Percentiles rank a stretch among this genome's conserved stretches.
Conservation (phyloP, 2,113 vertebrate genomes). For the Numenius arquata region DNA sequence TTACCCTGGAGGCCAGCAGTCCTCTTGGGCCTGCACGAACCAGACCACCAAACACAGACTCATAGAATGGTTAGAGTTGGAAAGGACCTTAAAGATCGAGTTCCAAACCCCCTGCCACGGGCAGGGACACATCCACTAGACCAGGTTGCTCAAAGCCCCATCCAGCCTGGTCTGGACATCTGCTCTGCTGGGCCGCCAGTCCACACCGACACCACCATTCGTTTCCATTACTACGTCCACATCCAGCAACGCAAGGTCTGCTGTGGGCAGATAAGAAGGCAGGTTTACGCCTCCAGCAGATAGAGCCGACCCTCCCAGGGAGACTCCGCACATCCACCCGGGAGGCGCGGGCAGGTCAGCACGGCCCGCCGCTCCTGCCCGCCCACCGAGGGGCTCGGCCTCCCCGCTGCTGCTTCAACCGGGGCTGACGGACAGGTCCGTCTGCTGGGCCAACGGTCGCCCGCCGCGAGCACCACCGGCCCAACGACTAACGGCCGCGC, state of each 20-base stretch:
- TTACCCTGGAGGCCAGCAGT: neutral
- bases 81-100: too few species aligned
- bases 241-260: rapidly evolving
- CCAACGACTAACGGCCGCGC: too few species aligned
- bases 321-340: rapidly evolving
- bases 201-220: rapidly evolving
- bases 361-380: neutral
- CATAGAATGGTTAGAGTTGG: too few species aligned
- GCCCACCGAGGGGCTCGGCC: neutral
- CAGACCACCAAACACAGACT: too few species aligned
- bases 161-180: too few species aligned
- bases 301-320: rapidly evolving
- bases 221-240: rapidly evolving
- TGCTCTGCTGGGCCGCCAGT: neutral
- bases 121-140: too few species aligned
- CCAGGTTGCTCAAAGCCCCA: too few species aligned
- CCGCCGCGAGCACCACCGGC: neutral
- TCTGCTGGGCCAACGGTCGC: too few species aligned
- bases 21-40: neutral
- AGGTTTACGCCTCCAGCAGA: rapidly evolving
- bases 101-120: too few species aligned
- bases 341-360: neutral
- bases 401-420: neutral
- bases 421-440: neutral
- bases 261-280: rapidly evolving